A percentile compares a stretch with the other conserved stretches of the same genome.
Conservation (phyloP, 2,113 vertebrate genomes). For the Ceuthmochares aereus region DNA sequence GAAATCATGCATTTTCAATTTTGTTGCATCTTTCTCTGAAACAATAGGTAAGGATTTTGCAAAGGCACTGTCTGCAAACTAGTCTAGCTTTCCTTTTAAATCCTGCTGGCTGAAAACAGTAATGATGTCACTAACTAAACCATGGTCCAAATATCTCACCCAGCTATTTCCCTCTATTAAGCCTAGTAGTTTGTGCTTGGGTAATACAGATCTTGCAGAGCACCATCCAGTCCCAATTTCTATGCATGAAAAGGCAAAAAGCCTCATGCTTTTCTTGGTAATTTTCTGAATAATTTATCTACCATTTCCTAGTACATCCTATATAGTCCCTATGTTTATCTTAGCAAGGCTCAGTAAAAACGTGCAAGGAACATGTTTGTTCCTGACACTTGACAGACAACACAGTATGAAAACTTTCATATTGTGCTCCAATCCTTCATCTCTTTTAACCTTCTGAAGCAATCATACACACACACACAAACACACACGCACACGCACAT, state of each 20-base stretch:
- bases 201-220: neutral
- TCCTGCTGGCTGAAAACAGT: neutral
- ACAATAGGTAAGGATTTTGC: neutral
- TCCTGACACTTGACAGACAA: neutral
- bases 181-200: neutral
- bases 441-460: neutral
- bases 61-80: neutral
- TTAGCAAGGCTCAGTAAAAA: neutral
- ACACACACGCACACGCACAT: too few species aligned
- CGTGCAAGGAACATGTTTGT: neutral
- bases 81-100: neutral
- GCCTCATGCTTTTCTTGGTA: neutral
- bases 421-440: neutral
- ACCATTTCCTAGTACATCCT: neutral
- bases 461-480: neutral
- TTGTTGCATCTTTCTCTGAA: neutral
- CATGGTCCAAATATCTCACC: neutral
- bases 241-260: neutral
- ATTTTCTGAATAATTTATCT: neutral
- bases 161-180: neutral
- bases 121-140: neutral
- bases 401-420: neutral
- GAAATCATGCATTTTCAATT: neutral
- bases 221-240: neutral
- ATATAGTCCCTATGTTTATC: neutral